phyloP scores from a whole-genome alignment of 2,113 vertebrate genomes.

The Mixornis gularis region DNA sequence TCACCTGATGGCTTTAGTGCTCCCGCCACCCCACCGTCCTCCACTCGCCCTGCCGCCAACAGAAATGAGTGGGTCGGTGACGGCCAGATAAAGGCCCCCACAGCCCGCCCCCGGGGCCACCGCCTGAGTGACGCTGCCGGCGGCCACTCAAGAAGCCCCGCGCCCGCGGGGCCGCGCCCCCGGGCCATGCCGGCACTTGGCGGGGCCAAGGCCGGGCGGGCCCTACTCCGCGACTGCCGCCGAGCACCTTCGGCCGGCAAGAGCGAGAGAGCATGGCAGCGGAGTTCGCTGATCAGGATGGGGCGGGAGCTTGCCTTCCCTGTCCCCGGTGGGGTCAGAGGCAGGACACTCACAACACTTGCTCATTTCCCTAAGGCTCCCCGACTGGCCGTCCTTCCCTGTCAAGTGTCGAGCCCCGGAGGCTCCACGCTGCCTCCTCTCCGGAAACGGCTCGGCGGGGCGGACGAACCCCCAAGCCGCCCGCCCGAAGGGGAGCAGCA shows the following conservation, averaged over 20 bases:
- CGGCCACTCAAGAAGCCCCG: background rate
- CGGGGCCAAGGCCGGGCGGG: background rate
- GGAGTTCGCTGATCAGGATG: fast-evolving
- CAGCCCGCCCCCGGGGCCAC: background rate
- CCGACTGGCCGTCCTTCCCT: background rate
- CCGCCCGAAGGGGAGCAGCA: background rate
- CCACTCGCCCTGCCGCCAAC: fast-evolving
- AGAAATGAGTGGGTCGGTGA: fast-evolving
- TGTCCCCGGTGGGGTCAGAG: no score
- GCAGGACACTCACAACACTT: background rate
- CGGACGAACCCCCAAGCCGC: background rate
- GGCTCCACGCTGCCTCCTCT: background rate
- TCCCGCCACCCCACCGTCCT: fast-evolving
- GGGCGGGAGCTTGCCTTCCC: background rate
- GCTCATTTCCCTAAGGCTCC: background rate
- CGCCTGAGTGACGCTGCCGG: background rate
- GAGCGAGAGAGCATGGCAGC: fast-evolving
- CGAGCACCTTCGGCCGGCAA: background rate
- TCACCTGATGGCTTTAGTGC: background rate
- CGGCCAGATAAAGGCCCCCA: background rate
- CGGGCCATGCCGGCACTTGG: background rate
- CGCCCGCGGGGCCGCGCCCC: background rate
- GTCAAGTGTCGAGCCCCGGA: background rate
- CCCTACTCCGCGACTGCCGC: no score
- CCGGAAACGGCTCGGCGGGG: background rate